These are phyloP conservation scores for Drosophila chauvacae DNA, from an alignment of 1,140 invertebrate genomes.

Conservation along the genomic window DNA sequence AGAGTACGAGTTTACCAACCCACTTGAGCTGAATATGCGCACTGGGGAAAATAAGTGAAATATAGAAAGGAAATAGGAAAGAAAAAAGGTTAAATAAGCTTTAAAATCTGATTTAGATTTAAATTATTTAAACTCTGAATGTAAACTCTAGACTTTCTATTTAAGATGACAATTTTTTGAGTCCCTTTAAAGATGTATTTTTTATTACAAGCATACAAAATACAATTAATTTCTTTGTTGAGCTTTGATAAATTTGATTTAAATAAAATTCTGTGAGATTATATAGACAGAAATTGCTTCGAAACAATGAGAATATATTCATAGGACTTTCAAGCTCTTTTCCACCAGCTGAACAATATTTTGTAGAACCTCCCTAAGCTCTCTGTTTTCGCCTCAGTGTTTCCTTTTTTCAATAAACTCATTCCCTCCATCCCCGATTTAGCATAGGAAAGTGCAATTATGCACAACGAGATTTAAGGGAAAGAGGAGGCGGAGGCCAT, in stretches of 20 bases:
- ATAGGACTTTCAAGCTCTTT: neutral
- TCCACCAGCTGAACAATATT: neutral
- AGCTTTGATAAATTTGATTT: neutral
- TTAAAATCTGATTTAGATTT: neutral
- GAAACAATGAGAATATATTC: fast-evolving
- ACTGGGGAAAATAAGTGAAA: neutral
- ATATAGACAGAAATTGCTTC: no score
- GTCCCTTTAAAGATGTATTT: neutral
- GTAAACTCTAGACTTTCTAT: neutral
- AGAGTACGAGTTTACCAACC: slow-evolving; percentile 6
- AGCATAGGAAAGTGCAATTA: slow-evolving; percentile 33
- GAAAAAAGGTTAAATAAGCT: neutral
- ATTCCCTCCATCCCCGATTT: slow-evolving; percentile 13
- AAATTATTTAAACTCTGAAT: neutral
- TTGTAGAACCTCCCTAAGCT: neutral
- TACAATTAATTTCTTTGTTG: neutral
- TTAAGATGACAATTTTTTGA: no score
- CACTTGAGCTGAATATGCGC: neutral
- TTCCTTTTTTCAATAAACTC: slow-evolving; percentile 16
- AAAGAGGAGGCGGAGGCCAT: neutral
- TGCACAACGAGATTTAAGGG: slow-evolving; percentile 29
- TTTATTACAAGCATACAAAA: fast-evolving
- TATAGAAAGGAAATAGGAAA: neutral
- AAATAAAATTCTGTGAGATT: neutral
- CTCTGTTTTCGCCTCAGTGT: neutral